phyloP scores from a whole-genome alignment of 2,888 invertebrate species.

The Augochlorella aurata region DNA sequence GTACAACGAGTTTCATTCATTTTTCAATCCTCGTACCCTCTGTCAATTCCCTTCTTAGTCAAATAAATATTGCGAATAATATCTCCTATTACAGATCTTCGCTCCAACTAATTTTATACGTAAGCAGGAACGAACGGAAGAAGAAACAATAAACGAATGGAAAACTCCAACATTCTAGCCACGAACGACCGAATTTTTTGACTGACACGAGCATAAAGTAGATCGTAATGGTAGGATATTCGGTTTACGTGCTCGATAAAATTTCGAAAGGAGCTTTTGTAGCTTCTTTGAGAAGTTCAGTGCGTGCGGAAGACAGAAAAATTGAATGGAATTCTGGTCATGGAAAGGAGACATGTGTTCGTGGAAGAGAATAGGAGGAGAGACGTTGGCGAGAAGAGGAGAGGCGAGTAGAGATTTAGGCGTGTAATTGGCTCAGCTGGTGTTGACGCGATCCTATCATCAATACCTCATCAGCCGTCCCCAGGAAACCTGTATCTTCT shows the following conservation, averaged over 20 bases:
- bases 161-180: too few species aligned
- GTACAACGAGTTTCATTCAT: too few species aligned
- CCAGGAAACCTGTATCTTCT: constrained; percentile 80
- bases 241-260: not conserved
- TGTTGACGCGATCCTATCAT: constrained; percentile 85
- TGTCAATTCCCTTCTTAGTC: too few species aligned
- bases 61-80: too few species aligned
- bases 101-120: too few species aligned
- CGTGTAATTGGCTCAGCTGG: constrained; percentile 87
- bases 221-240: not conserved
- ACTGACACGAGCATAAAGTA: not conserved
- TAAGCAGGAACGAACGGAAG: too few species aligned
- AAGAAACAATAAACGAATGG: too few species aligned
- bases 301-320: not conserved
- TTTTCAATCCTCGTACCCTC: too few species aligned
- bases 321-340: constrained; percentile 11
- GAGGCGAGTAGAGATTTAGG: constrained; percentile 79
- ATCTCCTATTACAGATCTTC: too few species aligned
- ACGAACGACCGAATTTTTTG: not conserved
- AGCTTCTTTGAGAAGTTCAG: not conserved
- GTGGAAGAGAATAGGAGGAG: constrained; percentile 23
- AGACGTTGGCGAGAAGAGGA: constrained; percentile 58
- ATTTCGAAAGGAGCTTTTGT: not conserved
- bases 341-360: constrained; percentile 22
- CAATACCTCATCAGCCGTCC: constrained; percentile 85